Percentiles rank a stretch among this genome's conserved stretches.
These are phyloP conservation scores for Campoletis raptor DNA, from an alignment of 2,888 invertebrate species.

Conservation along the genomic window DNA sequence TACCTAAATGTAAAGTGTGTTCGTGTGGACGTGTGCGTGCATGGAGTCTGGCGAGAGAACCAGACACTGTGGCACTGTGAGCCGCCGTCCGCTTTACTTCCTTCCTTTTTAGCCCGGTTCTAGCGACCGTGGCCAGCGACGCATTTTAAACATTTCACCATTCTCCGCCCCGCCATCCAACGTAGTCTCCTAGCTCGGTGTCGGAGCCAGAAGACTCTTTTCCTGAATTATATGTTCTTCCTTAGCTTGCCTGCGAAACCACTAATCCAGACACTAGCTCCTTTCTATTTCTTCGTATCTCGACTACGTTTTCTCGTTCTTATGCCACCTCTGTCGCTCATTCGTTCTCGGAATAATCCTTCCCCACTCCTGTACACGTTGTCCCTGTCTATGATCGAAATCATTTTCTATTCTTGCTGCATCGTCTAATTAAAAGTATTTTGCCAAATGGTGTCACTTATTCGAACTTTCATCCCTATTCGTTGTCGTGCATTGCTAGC, in stretches of 20 bases:
- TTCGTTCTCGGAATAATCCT: conserved; percentile 48
- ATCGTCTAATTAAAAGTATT: background rate
- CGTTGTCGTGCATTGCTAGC: background rate
- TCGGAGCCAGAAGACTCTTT: conserved; percentile 69
- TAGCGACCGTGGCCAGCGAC: conserved; percentile 66
- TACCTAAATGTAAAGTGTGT: conserved; percentile 31
- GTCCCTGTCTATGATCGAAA: conserved; percentile 15
- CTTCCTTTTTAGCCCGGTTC: conserved; percentile 33
- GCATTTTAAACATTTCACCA: conserved; percentile 69
- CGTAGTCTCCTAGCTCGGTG: conserved; percentile 44
- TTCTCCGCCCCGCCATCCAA: conserved; percentile 27
- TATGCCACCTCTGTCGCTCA: conserved; percentile 26
- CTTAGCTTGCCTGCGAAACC: conserved; percentile 65
- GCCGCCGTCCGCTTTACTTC: conserved; percentile 60
- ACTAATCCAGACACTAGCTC: conserved; percentile 68
- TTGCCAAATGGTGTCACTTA: background rate
- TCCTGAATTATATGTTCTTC: conserved; percentile 71
- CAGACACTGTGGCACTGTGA: conserved; percentile 58
- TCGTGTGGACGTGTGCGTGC: conserved; percentile 34
- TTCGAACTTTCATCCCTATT: background rate
- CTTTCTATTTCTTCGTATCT: conserved; percentile 30
- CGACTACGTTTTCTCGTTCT: conserved; percentile 22
- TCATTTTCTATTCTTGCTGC: conserved; percentile 15
- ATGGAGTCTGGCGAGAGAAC: conserved; percentile 40
- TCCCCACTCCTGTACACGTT: background rate